A percentile compares a stretch with the other conserved stretches of the same genome.
Conservation (phyloP, 2,113 vertebrate species). For the Ctenomys sociabilis region DNA sequence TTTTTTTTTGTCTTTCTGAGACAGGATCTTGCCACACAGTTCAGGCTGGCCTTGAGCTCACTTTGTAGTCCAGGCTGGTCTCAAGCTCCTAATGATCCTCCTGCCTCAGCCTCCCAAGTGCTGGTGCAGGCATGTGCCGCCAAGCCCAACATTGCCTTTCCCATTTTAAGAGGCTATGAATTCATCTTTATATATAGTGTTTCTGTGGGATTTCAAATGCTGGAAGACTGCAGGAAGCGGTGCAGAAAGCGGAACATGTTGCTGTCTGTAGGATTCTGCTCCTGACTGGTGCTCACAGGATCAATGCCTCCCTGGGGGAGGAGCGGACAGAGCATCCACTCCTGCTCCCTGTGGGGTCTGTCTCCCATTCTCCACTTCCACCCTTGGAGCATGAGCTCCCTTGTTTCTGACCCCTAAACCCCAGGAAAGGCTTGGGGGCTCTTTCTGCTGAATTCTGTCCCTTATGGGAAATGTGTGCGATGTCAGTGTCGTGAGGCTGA, state of each 20-base stretch:
- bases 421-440: neutral
- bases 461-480: neutral
- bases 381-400: neutral
- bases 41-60: no score
- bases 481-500: neutral
- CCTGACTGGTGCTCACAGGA: neutral
- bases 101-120: no score
- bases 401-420: neutral
- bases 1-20: no score
- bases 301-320: neutral
- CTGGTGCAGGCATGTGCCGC: no score
- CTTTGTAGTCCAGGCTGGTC: no score
- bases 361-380: neutral
- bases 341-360: neutral
- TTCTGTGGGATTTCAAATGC: neutral
- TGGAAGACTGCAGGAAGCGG: neutral
- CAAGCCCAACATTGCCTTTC: neutral
- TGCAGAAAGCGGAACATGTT: neutral
- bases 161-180: conserved; percentile 28
- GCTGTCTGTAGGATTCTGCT: neutral
- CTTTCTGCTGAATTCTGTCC: neutral
- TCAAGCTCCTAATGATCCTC: no score
- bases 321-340: neutral
- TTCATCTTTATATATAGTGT: neutral
- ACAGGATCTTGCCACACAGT: no score